These are phyloP conservation scores for Hydrolagus affinis DNA, from an alignment of 2,113 vertebrate species.

Conservation along the genomic window DNA sequence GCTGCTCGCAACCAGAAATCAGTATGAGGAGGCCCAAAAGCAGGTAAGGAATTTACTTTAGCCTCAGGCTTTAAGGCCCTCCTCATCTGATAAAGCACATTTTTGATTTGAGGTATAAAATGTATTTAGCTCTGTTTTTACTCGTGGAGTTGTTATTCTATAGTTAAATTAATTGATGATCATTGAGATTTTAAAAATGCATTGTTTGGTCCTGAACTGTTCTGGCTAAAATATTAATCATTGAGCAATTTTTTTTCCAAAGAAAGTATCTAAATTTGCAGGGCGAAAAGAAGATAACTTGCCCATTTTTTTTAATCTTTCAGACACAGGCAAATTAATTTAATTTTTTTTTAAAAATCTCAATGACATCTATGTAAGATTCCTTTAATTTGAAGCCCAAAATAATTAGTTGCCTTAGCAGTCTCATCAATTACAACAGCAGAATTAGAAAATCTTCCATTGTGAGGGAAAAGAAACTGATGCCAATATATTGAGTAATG, in stretches of 20 bases:
- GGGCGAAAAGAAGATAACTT: not conserved
- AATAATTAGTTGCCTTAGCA: not conserved
- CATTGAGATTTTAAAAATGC: too few relatives aligned
- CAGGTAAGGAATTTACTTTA: slow-evolving; percentile 55
- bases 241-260: not conserved
- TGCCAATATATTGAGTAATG: not conserved
- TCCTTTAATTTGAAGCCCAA: not conserved
- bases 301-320: not conserved
- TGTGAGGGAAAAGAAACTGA: not conserved
- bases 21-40: slow-evolving; percentile 48
- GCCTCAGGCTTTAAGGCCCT: slow-evolving; percentile 34
- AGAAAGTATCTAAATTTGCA: not conserved
- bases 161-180: not conserved
- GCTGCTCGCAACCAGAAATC: slow-evolving; percentile 45
- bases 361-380: not conserved
- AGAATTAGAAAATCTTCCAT: not conserved
- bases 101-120: not conserved
- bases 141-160: not conserved
- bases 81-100: not conserved
- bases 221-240: too few relatives aligned
- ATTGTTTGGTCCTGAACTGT: too few relatives aligned
- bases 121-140: slow-evolving; percentile 15
- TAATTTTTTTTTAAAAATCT: not conserved
- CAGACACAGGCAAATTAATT: not conserved
- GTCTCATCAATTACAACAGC: too few relatives aligned